A percentile compares a stretch with the other conserved stretches of the same genome.
Evolutionary conservation across 2,113 vertebrate genomes (phyloP).

Genomic region (Platanista minor): DNA sequence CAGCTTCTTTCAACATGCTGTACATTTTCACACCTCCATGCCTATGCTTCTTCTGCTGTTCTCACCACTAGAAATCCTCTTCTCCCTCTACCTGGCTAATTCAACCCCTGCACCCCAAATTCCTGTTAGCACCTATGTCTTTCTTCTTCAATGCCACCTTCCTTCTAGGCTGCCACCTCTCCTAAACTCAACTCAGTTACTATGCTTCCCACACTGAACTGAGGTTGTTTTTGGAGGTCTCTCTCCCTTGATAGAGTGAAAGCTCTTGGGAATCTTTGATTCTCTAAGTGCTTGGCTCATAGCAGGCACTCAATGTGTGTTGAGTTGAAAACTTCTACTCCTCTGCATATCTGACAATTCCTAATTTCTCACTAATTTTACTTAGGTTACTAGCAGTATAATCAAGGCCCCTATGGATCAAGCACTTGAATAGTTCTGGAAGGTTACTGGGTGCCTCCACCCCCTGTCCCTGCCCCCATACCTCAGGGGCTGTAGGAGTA

Average conservation of each 20-base stretch:
- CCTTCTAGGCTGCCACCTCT: not conserved
- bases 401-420: not conserved
- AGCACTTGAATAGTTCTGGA: not conserved
- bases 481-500: not conserved
- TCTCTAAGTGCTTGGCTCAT: not conserved
- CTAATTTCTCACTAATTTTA: not conserved
- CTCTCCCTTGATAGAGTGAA: not conserved
- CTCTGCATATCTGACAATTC: not conserved
- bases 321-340: not conserved
- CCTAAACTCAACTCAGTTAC: not conserved
- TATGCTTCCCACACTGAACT: not conserved
- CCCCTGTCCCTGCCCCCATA: rapidly evolving
- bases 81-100: not conserved
- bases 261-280: not conserved
- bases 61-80: not conserved
- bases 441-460: not conserved
- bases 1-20: not conserved
- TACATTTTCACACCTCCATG: not conserved
- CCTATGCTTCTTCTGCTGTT: too few relatives aligned
- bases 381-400: not conserved
- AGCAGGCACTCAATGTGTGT: not conserved
- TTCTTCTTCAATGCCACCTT: not conserved
- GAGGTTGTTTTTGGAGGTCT: not conserved
- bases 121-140: not conserved
- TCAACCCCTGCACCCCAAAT: not conserved